phyloP scores from a whole-genome alignment of 2,797 vertebrate genomes.

The Enteromius unitaeniatus region DNA sequence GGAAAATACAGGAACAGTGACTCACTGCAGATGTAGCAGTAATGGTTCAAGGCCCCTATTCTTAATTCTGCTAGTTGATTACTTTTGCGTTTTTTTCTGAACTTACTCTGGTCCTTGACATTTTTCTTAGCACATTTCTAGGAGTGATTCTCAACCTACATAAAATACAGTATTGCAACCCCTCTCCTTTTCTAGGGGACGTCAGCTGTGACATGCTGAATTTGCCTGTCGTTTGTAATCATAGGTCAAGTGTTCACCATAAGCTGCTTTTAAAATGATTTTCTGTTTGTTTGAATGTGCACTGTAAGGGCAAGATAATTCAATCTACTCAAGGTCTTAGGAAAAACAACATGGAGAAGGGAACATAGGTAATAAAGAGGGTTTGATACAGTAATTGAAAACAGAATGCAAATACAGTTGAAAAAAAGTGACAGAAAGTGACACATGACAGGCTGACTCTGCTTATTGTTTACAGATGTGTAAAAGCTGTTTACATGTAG shows the following conservation, averaged over 20 bases:
- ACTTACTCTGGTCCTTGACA: neutral
- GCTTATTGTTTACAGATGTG: neutral
- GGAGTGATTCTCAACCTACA: neutral
- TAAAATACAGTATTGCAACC: constrained; percentile 17
- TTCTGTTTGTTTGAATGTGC: constrained; percentile 63
- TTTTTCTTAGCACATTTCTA: neutral
- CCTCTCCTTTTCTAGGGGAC: constrained; percentile 20
- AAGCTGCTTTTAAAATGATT: constrained; percentile 59
- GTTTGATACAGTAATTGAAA: constrained; percentile 29
- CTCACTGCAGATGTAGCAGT: neutral
- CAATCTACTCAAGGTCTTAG: constrained; percentile 57
- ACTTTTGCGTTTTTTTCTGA: neutral
- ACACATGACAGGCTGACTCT: neutral
- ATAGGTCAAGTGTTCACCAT: constrained; percentile 41
- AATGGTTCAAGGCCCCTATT: neutral
- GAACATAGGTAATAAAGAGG: neutral
- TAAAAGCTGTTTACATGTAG: neutral
- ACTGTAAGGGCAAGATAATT: constrained; percentile 62
- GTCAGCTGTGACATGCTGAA: constrained; percentile 31
- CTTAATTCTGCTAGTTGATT: neutral
- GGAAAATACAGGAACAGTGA: neutral
- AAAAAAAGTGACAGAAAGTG: neutral
- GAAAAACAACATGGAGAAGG: constrained; percentile 47
- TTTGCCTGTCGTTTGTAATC: constrained; percentile 59
- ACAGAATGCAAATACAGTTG: constrained; percentile 52